Evolutionary conservation across 2,113 vertebrate species (phyloP).

Genomic region (Onychostoma macrolepis): DNA sequence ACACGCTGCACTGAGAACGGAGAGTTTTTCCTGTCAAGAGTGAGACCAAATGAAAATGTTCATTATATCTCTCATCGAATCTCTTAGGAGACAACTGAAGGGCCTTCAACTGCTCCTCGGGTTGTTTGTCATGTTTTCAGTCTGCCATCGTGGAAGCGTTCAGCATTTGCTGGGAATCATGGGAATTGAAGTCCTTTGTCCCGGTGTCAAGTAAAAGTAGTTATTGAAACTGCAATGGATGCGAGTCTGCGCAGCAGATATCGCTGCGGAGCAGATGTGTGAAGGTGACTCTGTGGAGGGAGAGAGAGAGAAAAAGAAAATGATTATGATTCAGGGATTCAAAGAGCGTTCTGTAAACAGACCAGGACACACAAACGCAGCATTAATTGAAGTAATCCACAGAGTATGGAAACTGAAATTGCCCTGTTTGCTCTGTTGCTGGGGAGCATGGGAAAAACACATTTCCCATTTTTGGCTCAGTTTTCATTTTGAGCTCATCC

Average conservation of each 20-base stretch:
- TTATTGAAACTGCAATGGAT: slow-evolving; percentile 19
- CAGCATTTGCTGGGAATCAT: slow-evolving; percentile 5
- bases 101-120: background rate
- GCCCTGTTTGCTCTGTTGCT: slow-evolving; percentile 26
- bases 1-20: background rate
- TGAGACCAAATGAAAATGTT: slow-evolving; percentile 19
- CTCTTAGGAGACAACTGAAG: slow-evolving; percentile 12
- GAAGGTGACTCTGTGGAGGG: slow-evolving; percentile 27
- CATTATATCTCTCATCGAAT: slow-evolving; percentile 47
- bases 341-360: background rate
- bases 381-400: slow-evolving; percentile 42
- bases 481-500: slow-evolving; percentile 36
- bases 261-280: slow-evolving; percentile 29
- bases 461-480: slow-evolving; percentile 17
- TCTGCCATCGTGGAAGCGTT: background rate
- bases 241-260: background rate
- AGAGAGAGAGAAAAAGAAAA: slow-evolving; percentile 20
- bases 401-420: slow-evolving; percentile 41
- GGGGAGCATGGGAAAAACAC: slow-evolving; percentile 34
- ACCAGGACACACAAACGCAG: slow-evolving; percentile 11
- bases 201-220: background rate
- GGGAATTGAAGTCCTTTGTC: slow-evolving; percentile 44
- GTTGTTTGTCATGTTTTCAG: slow-evolving; percentile 25
- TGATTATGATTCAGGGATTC: slow-evolving; percentile 13
- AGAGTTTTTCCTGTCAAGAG: slow-evolving; percentile 11